Evolutionary conservation across 2,113 vertebrate species (phyloP), one percentile per base, ranked within the genome.

Genomic region (Glaucomys volans): DNA sequence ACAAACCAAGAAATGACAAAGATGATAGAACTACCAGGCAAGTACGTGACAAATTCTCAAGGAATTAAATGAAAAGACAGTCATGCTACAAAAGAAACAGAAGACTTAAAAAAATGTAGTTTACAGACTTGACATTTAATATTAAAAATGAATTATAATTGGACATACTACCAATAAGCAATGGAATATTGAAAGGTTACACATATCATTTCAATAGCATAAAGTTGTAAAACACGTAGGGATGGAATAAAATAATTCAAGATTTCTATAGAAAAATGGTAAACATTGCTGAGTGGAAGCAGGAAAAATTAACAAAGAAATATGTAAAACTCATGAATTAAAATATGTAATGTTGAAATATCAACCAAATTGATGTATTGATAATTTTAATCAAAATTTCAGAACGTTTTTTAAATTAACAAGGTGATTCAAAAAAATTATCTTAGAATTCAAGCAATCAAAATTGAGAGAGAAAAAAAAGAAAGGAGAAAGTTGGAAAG

Each of bases 1-100:
- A 12, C 16, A 69, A 69, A 18, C 35, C n/a, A 4, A 80, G 37
- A 89, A 86, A 42, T 86, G 30, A 75, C 9, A 44, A 7, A 90
- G 44, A 50, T 17, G 18, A 54, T 22, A 17, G 26, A 74, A 80
- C 35, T 86, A 35, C 30, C 22, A 95, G 35, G 37, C 11, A 79
- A 96, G 18, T 26, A 74, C 42, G 82, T 86, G 67, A 22, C 76
- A 87, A 87, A 76, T 17, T 54, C 40, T 90, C 54, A 57, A 88
- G 10, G 54, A 84, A 28, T 37, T 32, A 87, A 77, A 90, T 87
- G 20, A 84, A 96, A 74, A 47, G 28, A 64, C 82, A 12, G 84
- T 84, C 10, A 81, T 18, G 77, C 44, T 79, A 72, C 35, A 87
- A 94, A 54, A 37, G 8, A 87, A 90, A 87, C 35, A 4, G 14